Base-by-base conservation (phyloP, 2,888 invertebrate species). In the Miltochrista miniata region DNA sequence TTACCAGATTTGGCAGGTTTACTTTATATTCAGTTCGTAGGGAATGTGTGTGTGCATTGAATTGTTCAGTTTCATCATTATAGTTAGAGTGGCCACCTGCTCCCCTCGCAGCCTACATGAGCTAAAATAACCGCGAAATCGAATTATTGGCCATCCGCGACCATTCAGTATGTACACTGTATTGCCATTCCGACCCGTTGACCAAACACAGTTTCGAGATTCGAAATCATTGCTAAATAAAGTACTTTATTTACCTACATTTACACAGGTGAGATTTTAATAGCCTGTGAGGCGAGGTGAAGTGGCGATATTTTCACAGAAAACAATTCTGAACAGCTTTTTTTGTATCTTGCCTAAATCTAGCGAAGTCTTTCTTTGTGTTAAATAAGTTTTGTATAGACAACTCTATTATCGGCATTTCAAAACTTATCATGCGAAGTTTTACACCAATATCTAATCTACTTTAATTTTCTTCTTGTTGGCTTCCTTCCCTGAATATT, bases 61-160 rank as follows among this genome's bases (percentile, higher is more conserved):
- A 76, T 76, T 79, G 79, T 76, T 72, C 76, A 73, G 74, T 77
- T 78, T 78, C 78, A 82, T 83, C 79, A 83, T 82, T 80, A 79
- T 75, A 77, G 79, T 73, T 69, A 68, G 59, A 68, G 59, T 63
- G 51, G 72, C 83, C 65, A 89, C 86, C 90, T 90, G 90, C 74
- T 81, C 61, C 80, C 73, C 68, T 58, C 63, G 70, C 72, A 71
- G 74, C 69, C 78, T 75, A 79, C 77, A 81, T 79, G 79, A 77
- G 80, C 81, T 85, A 81, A 85, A 89, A 88, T 87, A 83, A 85
- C 89, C 90, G 79, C 84, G 76, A 85, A 88, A 89, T 87, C 85
- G 86, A 87, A 85, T 89, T 87, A 89, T 84, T 85, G 81, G 74
- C 75, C 73, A 79, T 76, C 72, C 79, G 71, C 74, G 69, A 63